Evolutionary conservation across 2,888 invertebrate genomes (phyloP), one percentile per base, ranked within the genome.

Genomic region (Apeira syringaria): DNA sequence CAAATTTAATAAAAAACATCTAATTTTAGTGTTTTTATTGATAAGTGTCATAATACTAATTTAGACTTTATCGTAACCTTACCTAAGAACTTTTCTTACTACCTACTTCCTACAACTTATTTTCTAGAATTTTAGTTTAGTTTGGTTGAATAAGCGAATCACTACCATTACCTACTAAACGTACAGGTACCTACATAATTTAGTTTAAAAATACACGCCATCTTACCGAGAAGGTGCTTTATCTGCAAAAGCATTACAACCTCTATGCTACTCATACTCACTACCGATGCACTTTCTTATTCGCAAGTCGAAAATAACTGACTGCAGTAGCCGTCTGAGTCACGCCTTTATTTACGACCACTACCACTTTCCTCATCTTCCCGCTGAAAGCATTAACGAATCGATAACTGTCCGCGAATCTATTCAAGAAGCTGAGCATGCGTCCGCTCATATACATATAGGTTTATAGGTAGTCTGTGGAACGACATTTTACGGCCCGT

Each of bases 251-350:
- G 42, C 34, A 35, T 35, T 31, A 38, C 38, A 37, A 33, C 22
- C 37, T 34, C 10, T 34, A 18, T 18, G 24, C 37, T 41, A 33
- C 36, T 29, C 13, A 30, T 4, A 3, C 3, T 15, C 4, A 38
- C 9, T 46, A 68, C 61, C 73, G 69, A 74, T 82, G 80, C 82
- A 83, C 79, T 81, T 81, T 80, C 84, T 80, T 81, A 80, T 81
- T 79, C 77, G 77, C 83, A 74, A 74, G 73, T 81, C 79, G 72
- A 80, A 84, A 85, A 85, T 86, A 81, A 69, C 77, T 59, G 71
- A 71, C 72, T 28, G 34, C 39, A 35, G 44, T 32, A 30, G 30
- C 33, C 12, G 60, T 33, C 63, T 79, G 85, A 86, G 67, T 87
- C 86, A 84, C 75, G 64, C 57, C 62, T 73, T 74, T 84, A 84